These are phyloP conservation scores for Eulemur rufifrons DNA, from an alignment of 2,113 vertebrate species.

Conservation along the genomic window DNA sequence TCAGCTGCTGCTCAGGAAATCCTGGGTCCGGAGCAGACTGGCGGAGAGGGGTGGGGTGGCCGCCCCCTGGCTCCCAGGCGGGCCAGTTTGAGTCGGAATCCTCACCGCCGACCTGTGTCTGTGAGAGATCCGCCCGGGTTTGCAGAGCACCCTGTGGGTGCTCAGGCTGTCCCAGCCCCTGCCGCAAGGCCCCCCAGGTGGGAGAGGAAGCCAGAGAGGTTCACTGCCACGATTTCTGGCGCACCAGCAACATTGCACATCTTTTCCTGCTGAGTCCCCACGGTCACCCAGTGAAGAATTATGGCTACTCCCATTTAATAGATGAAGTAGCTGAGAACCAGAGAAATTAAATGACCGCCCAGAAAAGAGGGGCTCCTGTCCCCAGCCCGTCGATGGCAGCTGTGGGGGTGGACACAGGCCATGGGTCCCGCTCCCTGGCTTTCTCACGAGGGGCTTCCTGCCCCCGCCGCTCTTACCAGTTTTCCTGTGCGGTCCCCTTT, in stretches of 20 bases:
- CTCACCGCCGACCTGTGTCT: neutral
- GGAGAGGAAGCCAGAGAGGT: neutral
- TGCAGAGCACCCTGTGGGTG: neutral
- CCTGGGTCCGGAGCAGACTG: neutral
- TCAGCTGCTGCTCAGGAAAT: neutral
- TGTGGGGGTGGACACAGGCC: too few species aligned
- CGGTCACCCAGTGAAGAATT: neutral
- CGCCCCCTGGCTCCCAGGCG: neutral
- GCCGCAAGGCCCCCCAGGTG: neutral
- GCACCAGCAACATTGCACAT: rapidly evolving
- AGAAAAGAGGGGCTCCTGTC: neutral
- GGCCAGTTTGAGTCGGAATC: neutral
- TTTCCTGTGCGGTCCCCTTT: neutral
- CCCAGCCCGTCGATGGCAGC: neutral
- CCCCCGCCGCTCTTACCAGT: too few species aligned
- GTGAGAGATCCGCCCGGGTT: neutral
- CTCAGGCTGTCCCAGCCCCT: neutral
- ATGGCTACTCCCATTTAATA: neutral
- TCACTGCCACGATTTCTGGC: neutral
- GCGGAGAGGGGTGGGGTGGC: rapidly evolving
- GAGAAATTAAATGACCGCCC: neutral
- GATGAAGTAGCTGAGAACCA: neutral
- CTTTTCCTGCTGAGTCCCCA: neutral
- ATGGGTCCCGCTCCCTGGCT: neutral
- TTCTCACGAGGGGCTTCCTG: neutral